These are phyloP conservation scores for Peromyscus eremicus DNA, from an alignment of 2,797 vertebrate genomes.

Conservation along the genomic window DNA sequence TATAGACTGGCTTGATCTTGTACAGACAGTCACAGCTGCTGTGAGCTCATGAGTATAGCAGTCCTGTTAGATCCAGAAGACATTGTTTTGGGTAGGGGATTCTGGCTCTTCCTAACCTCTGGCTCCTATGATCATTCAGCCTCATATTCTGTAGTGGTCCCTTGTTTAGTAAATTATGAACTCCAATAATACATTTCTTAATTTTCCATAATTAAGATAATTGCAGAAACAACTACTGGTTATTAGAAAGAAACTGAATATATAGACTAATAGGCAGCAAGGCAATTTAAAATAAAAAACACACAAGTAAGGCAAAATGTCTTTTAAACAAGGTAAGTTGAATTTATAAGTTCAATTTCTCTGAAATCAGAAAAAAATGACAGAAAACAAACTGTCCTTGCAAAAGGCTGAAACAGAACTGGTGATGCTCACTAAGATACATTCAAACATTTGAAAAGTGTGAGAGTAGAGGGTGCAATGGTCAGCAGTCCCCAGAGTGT, in stretches of 20 bases:
- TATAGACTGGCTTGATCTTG: not conserved
- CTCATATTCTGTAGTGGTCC: not conserved
- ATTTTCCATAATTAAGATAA: not conserved
- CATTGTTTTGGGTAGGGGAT: not conserved
- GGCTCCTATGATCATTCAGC: not conserved
- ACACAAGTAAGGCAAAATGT: conserved; percentile 32
- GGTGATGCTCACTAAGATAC: not conserved
- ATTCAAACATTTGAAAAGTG: not conserved
- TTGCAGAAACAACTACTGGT: not conserved
- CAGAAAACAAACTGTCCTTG: not conserved
- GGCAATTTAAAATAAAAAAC: not conserved
- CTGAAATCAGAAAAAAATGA: not conserved
- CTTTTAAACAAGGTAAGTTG: not conserved
- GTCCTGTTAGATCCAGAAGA: not conserved
- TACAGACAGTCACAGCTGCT: not conserved
- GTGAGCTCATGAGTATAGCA: not conserved
- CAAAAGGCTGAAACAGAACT: not conserved
- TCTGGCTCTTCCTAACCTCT: not conserved
- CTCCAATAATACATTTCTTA: not conserved
- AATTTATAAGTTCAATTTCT: not conserved
- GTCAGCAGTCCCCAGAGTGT: not conserved
- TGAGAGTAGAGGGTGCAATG: not conserved
- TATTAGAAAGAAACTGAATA: conserved; percentile 29
- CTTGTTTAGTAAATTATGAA: not conserved
- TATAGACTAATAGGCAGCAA: not conserved